Evolutionary conservation across 2,113 vertebrate species (phyloP).

Genomic region (Castor canadensis): DNA sequence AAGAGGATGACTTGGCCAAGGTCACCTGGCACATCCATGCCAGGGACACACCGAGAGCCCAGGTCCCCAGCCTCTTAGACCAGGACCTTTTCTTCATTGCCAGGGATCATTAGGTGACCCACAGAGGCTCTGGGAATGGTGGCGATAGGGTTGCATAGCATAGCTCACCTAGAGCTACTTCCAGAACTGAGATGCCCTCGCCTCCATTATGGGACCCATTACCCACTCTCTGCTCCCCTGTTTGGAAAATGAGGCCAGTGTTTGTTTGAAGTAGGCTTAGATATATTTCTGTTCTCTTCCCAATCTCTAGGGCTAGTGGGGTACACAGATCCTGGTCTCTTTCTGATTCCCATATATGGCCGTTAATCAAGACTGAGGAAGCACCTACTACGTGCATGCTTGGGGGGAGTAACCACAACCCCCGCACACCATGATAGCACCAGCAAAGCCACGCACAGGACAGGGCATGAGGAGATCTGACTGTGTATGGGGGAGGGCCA

Average conservation of each 20-base stretch:
- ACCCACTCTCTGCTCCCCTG: not conserved
- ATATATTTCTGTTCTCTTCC: not conserved
- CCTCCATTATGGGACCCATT: not conserved
- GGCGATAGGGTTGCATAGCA: not conserved
- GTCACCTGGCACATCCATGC: not conserved
- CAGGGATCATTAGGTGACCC: not conserved
- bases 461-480: not conserved
- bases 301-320: not conserved
- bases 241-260: not conserved
- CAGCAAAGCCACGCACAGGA: not conserved
- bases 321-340: not conserved
- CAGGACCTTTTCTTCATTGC: not conserved
- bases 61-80: not conserved
- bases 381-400: not conserved
- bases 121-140: not conserved
- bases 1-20: not conserved
- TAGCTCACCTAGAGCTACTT: not conserved
- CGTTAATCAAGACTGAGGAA: too few relatives aligned
- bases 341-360: not conserved
- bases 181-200: fast-evolving
- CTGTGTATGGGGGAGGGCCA: not conserved
- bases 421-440: not conserved
- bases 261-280: not conserved
- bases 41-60: not conserved
- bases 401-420: not conserved